A percentile compares a stretch with the other conserved stretches of the same genome.
Evolutionary conservation across 2,888 invertebrate species (phyloP).

Genomic region (Arctia plantaginis): DNA sequence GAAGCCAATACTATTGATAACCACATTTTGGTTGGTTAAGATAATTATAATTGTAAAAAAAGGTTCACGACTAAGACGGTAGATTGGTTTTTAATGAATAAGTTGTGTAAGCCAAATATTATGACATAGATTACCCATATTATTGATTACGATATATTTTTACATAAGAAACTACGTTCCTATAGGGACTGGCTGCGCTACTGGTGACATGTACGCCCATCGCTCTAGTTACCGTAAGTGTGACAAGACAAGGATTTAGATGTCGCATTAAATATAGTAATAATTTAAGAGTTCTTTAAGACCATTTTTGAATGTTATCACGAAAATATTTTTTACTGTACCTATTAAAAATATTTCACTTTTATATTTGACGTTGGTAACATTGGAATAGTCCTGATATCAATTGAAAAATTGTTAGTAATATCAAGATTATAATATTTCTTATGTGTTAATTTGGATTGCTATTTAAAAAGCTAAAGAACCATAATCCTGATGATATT

Average conservation of each 20-base stretch:
- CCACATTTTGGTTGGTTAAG: not conserved
- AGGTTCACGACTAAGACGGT: not conserved
- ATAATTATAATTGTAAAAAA: not conserved
- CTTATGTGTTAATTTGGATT: not conserved
- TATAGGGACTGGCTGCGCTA: not conserved
- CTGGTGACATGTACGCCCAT: not conserved
- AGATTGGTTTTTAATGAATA: not conserved
- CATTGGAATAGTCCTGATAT: not conserved
- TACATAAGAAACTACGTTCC: not conserved
- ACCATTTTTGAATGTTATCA: not conserved
- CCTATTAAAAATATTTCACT: not conserved
- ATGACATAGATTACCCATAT: not conserved
- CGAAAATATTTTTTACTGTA: not conserved
- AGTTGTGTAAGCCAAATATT: not conserved
- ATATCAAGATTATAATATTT: not conserved
- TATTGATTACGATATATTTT: not conserved
- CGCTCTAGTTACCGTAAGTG: not conserved
- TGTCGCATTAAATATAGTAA: not conserved
- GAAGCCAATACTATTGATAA: not conserved
- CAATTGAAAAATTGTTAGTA: not conserved
- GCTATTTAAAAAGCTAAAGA: not conserved
- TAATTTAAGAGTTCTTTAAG: not conserved
- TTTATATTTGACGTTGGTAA: not conserved
- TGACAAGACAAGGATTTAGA: not conserved
- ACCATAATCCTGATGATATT: not conserved